Base-by-base conservation (phyloP, 2,113 vertebrate genomes). In the Strix uralensis region DNA sequence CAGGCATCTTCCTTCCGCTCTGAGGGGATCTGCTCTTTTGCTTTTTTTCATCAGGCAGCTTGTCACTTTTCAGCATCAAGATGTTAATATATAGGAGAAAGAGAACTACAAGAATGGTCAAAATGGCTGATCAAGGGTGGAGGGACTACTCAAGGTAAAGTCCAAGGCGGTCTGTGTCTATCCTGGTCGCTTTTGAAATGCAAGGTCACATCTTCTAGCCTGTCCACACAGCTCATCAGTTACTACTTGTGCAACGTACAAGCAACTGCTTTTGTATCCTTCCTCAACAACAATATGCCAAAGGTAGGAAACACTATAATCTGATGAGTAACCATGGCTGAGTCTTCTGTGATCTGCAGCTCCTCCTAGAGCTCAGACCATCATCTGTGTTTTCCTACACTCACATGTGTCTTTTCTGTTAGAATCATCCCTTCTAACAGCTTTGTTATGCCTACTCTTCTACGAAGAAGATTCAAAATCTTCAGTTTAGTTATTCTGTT, bases 51-150 rank as follows among this genome's bases (percentile, higher is more conserved):
- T 91, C 69, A 81, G 77, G 61, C 57, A 74, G 38, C 52, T 83
- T 91, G 89, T 70, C 47, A 54, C 52, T 81, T 91, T 84, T 79
- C 51, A 44, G 91, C 84, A 67, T 59, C 44, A 72, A 44, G 62
- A 71, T 0, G 0, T 55, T 78, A 65, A 61, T 54, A 44, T 0
- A 0, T 17, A 86, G 38, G 52, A 71, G 57, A 90, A 75, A 44
- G 29, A 84, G 67, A 79, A 67, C 52, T 94, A 87, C 30, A 65
- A 25, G 73, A 81, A 47, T 61, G 5, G 84, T 51, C 42, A 84
- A 55, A 92, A 84, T 21, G 52, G 22, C 42, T 62, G 51, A 21
- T 70, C 15, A 32, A 86, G 47, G n/a, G 72, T 87, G 77, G 84
- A 75, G 61, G 23, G 25, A 47, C 34, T 40, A 30, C 58, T 80